Evolutionary conservation across 1,140 invertebrate species (phyloP).

Genomic region (Drosophila orosa): DNA sequence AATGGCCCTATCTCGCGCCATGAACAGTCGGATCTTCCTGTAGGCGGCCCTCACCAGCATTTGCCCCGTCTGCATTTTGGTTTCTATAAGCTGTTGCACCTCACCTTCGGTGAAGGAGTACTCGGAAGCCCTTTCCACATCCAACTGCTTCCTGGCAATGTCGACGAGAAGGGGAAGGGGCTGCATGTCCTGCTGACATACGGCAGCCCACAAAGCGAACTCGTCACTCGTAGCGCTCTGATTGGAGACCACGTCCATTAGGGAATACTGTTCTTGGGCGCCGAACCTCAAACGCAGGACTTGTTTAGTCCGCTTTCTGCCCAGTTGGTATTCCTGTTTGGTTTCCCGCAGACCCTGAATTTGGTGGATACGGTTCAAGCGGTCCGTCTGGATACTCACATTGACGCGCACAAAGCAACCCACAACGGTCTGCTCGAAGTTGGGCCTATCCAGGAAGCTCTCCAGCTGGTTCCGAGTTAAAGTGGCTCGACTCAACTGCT

Average conservation of each 20-base stretch:
- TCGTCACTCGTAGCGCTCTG: conserved; percentile 14
- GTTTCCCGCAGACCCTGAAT: conserved; percentile 9
- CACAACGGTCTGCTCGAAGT: conserved; percentile 35
- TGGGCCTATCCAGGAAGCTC: conserved; percentile 46
- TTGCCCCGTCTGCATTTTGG: conserved; percentile 2
- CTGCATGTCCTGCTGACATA: conserved; percentile 5
- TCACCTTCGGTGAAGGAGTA: conserved; percentile 44
- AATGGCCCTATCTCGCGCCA: conserved; percentile 38
- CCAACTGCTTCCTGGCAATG: conserved; percentile 29
- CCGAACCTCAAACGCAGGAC: conserved; percentile 22
- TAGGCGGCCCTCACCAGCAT: conserved; percentile 16
- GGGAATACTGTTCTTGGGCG: neutral
- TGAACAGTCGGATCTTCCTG: conserved; percentile 38
- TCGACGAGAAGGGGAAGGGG: conserved; percentile 6
- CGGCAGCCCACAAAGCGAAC: conserved; percentile 26
- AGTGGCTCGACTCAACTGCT: conserved; percentile 24
- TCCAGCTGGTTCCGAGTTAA: conserved; percentile 40
- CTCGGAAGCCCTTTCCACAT: conserved; percentile 24
- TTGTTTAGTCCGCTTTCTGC: conserved; percentile 13
- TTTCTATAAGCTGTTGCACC: conserved; percentile 38
- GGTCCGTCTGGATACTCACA: neutral
- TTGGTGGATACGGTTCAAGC: conserved; percentile 7
- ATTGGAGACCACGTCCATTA: conserved; percentile 48
- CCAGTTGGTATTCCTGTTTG: conserved; percentile 17
- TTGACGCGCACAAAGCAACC: conserved; percentile 49